phyloP scores from a whole-genome alignment of 2,113 vertebrate species.

The Silurus asotus region DNA sequence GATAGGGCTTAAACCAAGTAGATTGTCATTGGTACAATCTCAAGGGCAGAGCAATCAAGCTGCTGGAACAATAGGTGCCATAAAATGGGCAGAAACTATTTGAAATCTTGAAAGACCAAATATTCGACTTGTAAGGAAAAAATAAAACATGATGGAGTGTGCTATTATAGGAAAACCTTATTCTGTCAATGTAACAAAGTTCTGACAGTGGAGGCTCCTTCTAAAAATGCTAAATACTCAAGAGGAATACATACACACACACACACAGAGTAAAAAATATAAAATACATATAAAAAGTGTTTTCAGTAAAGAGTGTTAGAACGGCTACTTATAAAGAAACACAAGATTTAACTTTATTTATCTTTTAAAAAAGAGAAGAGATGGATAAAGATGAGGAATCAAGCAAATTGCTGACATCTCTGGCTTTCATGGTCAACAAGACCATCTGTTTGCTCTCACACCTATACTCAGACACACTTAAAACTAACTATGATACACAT shows the following conservation, averaged over 20 bases:
- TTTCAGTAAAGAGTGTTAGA: background rate
- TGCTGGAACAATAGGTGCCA: background rate
- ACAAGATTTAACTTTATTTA: background rate
- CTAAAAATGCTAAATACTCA: background rate
- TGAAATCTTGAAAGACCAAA: background rate
- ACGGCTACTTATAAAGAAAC: constrained; percentile 17
- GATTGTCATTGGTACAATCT: background rate
- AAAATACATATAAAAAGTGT: background rate
- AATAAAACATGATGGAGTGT: background rate
- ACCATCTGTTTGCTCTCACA: constrained; percentile 37
- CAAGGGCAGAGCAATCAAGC: background rate
- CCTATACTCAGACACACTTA: constrained; percentile 23
- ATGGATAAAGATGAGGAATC: constrained; percentile 45
- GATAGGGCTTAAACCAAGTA: constrained; percentile 6
- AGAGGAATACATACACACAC: constrained; percentile 20
- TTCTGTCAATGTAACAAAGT: background rate
- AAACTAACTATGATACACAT: background rate
- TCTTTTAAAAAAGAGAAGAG: constrained; percentile 21
- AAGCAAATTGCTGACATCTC: constrained; percentile 49
- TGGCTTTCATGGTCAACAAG: constrained; percentile 25
- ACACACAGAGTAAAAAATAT: constrained; percentile 3
- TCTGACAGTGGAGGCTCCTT: background rate
- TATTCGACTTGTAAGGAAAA: background rate
- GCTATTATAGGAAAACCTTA: background rate
- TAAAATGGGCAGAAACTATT: background rate